Conservation (phyloP, 2,888 invertebrate genomes). For the Andrena minutula region DNA sequence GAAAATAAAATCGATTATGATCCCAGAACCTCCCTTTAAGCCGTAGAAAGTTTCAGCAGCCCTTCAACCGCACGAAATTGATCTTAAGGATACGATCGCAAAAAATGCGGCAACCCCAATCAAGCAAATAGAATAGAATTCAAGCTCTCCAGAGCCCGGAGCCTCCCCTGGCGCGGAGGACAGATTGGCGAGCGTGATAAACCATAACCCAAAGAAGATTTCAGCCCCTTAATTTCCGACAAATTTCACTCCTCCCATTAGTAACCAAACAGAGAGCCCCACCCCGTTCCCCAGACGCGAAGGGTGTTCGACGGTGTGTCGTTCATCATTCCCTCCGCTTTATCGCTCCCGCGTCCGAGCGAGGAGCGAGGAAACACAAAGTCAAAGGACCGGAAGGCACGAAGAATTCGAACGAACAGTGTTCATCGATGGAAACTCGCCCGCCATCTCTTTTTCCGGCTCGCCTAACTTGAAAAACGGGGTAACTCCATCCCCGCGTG, state of each 20-base stretch:
- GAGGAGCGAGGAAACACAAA: slow-evolving; percentile 33
- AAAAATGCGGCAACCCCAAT: background rate
- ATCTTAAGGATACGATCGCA: too few species aligned
- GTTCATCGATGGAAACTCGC: slow-evolving; percentile 60
- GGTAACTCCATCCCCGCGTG: slow-evolving; percentile 44
- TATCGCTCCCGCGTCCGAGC: slow-evolving; percentile 47
- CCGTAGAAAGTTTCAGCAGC: too few species aligned
- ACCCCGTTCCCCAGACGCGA: background rate
- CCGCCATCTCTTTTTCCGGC: slow-evolving; percentile 66
- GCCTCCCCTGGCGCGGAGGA: too few species aligned
- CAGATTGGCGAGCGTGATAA: slow-evolving; percentile 17
- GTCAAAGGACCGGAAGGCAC: slow-evolving; percentile 56
- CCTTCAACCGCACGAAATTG: too few species aligned
- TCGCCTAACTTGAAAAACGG: slow-evolving; percentile 71
- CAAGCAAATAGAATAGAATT: background rate
- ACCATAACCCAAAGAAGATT: background rate
- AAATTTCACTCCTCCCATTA: slow-evolving; percentile 39
- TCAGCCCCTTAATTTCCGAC: slow-evolving; percentile 41
- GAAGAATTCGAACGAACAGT: slow-evolving; percentile 62
- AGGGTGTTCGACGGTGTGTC: slow-evolving; percentile 15
- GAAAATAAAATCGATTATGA: too few species aligned
- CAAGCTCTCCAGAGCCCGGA: background rate
- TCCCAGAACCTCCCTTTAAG: too few species aligned
- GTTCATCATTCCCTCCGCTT: slow-evolving; percentile 42
- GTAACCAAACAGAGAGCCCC: slow-evolving; percentile 11